A percentile compares a stretch with the other conserved stretches of the same genome.
Evolutionary conservation across 2,797 vertebrate species (phyloP).

Genomic region (Lemur catta): DNA sequence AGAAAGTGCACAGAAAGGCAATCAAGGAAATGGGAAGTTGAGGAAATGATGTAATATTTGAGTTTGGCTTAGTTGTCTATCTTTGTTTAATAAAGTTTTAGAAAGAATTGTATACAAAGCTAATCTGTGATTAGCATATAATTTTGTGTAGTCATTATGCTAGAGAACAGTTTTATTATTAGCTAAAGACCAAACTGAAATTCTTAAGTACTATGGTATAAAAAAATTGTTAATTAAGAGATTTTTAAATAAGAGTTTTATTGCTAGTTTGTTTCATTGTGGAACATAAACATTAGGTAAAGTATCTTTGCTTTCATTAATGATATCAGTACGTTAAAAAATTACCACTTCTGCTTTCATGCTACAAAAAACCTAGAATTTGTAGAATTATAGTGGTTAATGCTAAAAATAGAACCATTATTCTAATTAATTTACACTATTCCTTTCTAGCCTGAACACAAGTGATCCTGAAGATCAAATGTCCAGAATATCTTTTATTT

Average conservation of each 20-base stretch:
- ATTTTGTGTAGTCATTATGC: not conserved
- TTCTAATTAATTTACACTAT: not conserved
- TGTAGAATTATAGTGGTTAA: not conserved
- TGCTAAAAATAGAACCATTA: not conserved
- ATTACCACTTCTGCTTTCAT: not conserved
- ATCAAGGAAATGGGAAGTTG: not conserved
- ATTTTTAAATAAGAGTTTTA: not conserved
- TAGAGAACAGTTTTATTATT: not conserved
- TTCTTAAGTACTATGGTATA: not conserved
- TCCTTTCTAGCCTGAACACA: not conserved
- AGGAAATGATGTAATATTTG: not conserved
- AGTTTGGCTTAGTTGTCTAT: not conserved
- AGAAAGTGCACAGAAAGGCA: not conserved
- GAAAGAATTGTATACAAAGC: not conserved
- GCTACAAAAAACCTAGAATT: not conserved
- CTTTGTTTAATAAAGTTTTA: constrained; percentile 11
- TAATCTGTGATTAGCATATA: not conserved
- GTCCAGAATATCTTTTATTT: not conserved
- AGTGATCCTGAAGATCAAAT: not conserved
- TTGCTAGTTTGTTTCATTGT: not conserved
- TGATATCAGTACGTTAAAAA: not conserved
- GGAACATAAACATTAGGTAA: not conserved
- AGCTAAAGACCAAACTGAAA: not conserved
- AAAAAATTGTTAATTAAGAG: not conserved
- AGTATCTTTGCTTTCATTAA: constrained; percentile 8